Percentiles rank a stretch among this genome's conserved stretches.
Evolutionary conservation across 1,140 invertebrate species (phyloP).

Genomic region (Pomphorhynchus laevis): DNA sequence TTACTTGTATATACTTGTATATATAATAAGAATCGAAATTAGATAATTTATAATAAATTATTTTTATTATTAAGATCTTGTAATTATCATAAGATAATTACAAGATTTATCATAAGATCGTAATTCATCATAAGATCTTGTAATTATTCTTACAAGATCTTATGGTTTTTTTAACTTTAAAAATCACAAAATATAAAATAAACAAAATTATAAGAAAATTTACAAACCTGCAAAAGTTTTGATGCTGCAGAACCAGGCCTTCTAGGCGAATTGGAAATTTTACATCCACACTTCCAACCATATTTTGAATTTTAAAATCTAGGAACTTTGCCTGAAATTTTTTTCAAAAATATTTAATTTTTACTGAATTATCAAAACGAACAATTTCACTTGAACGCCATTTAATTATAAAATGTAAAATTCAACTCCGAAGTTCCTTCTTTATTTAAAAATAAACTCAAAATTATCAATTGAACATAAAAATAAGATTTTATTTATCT

Average conservation of each 20-base stretch:
- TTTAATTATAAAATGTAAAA: background rate
- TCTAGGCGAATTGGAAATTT: constrained; percentile 91
- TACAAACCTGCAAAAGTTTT: constrained; percentile 54
- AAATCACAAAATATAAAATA: constrained; percentile 10
- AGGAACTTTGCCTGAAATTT: constrained; percentile 60
- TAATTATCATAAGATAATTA: too few species aligned
- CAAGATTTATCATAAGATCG: too few species aligned
- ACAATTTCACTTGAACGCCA: background rate
- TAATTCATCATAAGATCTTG: background rate
- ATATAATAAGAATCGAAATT: too few species aligned
- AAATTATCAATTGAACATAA: too few species aligned
- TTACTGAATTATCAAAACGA: constrained; percentile 1
- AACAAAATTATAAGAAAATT: constrained; percentile 1
- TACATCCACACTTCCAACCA: constrained; percentile 96
- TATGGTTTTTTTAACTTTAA: background rate
- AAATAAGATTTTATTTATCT: too few species aligned
- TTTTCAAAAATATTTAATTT: background rate
- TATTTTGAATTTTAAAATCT: constrained; percentile 99
- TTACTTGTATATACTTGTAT: too few species aligned
- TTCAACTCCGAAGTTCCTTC: too few species aligned
- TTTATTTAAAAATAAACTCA: too few species aligned
- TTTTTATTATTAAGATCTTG: too few species aligned
- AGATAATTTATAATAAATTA: too few species aligned
- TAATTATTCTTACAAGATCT: background rate
- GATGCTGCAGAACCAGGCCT: constrained; percentile 69